Base-by-base conservation (phyloP, 2,888 invertebrate genomes). In the Caenorhabditis auriculariae region DNA sequence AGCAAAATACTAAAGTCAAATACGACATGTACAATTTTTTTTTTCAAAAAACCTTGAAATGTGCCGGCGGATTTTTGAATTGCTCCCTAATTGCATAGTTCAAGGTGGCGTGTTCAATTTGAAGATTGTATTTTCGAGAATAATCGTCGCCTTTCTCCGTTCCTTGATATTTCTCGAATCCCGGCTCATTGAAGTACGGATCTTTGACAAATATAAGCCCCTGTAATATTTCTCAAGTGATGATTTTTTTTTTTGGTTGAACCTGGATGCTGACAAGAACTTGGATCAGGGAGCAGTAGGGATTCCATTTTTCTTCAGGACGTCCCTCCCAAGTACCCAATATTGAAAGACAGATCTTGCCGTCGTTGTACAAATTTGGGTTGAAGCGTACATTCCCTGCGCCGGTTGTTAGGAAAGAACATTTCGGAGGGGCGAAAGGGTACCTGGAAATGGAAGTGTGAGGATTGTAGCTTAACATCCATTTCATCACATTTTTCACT, bases 131-230 rank as follows among this genome's bases (percentile, higher is more conserved):
- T 39, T 74, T 69, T 17, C 70, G 46, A 0, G 76, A 76, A 57
- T 71, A 75, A 5, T 78, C 76, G 27, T 74, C 72, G 17, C 81
- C 81, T 26, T 76, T 75, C 23, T 72, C 64, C 1, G 81, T 75
- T 32, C 76, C 76, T 44, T 75, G 71, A 43, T 77, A 72, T 45
- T 75, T 72, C 76, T 86, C 86, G 81, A 85, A 87, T 24, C 87
- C 87, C 23, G 87, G 87, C 81, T 88, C 87, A 81, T 88, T 87
- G 79, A 86, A 87, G 77, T 87, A 87, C 4, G 87, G 87, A 67
- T 87, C 86, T 65, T 87, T 87, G 44, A 81, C 80, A 74, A 86
- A 87, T 77, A 87, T 83, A 15, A 87, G 80, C 35, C 86, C 87
- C 82, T 87, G 86, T 56, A 87, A 23, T n/a, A 44, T 23, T 19